Percentiles rank a stretch among this genome's conserved stretches.
These are phyloP conservation scores for Polymixis lichenea DNA, from an alignment of 2,888 invertebrate genomes.

Conservation along the genomic window DNA sequence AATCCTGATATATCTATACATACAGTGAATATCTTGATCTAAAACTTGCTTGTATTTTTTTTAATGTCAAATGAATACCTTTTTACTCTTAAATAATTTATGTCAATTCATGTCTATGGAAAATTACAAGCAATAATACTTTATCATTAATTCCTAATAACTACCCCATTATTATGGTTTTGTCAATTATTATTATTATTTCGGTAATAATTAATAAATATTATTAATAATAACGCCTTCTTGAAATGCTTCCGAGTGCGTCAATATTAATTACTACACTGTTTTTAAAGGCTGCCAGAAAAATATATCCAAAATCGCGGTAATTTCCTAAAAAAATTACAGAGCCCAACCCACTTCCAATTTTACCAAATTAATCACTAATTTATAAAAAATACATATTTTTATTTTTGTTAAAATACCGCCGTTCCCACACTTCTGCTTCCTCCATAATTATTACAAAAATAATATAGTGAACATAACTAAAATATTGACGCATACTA, in stretches of 20 bases:
- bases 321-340: background rate
- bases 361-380: background rate
- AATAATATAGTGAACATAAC: background rate
- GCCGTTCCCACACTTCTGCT: background rate
- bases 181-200: slow-evolving; percentile 65
- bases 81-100: too few relatives aligned
- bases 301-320: background rate
- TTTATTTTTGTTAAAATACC: background rate
- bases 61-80: background rate
- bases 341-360: slow-evolving; percentile 6
- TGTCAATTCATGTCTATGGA: background rate
- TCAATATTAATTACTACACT: slow-evolving; percentile 29
- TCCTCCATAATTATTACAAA: background rate
- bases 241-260: slow-evolving; percentile 42
- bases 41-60: background rate
- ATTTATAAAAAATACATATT: background rate
- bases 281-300: background rate
- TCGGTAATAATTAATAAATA: slow-evolving; percentile 15
- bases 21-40: background rate
- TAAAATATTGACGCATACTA: slow-evolving; percentile 53
- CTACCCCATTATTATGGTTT: slow-evolving; percentile 70
- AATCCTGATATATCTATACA: background rate
- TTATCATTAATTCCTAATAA: slow-evolving; percentile 19
- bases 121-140: slow-evolving; percentile 3
- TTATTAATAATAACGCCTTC: slow-evolving; percentile 33